phyloP scores from a whole-genome alignment of 1,140 invertebrate species.

The Neotoxoptera formosana region DNA sequence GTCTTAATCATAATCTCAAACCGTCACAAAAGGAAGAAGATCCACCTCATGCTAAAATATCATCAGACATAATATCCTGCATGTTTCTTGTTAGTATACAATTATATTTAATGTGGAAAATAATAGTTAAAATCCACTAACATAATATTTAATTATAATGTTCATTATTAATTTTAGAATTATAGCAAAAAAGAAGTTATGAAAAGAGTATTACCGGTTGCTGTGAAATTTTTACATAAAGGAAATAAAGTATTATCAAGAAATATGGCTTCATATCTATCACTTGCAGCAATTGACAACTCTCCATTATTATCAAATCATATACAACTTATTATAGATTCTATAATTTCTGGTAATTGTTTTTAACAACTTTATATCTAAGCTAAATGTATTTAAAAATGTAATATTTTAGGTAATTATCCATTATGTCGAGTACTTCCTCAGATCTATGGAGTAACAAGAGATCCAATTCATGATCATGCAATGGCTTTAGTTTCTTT shows the following conservation, averaged over 20 bases:
- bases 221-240: conserved; percentile 89
- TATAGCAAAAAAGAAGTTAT: conserved; percentile 89
- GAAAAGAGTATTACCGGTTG: conserved; percentile 86
- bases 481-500: conserved; percentile 82
- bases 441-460: conserved; percentile 86
- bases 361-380: background rate
- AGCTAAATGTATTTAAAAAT: conserved; percentile 23
- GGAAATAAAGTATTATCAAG: conserved; percentile 87
- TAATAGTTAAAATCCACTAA: background rate
- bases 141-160: conserved; percentile 32
- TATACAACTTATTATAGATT: conserved; percentile 88
- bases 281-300: conserved; percentile 90
- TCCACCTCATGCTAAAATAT: conserved; percentile 94
- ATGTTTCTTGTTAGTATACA: conserved; percentile 82
- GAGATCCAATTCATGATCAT: conserved; percentile 83
- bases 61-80: conserved; percentile 91
- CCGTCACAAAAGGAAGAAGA: conserved; percentile 81
- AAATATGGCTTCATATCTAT: conserved; percentile 90
- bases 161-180: conserved; percentile 69
- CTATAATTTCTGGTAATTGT: conserved; percentile 79
- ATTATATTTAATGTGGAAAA: background rate
- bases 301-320: conserved; percentile 83
- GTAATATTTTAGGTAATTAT: conserved; percentile 74
- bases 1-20: conserved; percentile 86
- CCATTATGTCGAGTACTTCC: conserved; percentile 83